Evolutionary conservation across 2,113 vertebrate genomes (phyloP), one percentile per base, ranked within the genome.

Genomic region (Ptyas mucosa): DNA sequence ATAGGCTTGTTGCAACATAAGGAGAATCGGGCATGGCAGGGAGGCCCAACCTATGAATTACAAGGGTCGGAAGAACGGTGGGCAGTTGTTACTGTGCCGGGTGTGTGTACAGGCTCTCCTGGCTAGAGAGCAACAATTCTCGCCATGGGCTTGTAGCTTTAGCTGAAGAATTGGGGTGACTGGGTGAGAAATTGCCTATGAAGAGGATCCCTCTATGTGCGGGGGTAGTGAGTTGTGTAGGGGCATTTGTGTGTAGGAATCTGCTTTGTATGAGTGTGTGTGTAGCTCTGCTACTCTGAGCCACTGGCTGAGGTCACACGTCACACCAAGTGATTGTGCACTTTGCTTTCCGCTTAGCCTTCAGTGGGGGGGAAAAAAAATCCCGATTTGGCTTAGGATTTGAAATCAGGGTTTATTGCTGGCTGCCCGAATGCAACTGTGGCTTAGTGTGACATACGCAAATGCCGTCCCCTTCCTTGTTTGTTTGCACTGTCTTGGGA

Each of bases 111-210:
- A 0, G 7, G 64, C 64, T 75, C 29, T 57, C 64, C 29, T 2
- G 5, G 14, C 6, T 75, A 6, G 64, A 75, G 2, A 75, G n/a
- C 29, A 75, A 15, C 14, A 18, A 34, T 75, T 75, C n/a, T 75
- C 3, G 57, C 43, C 0, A 0, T 0, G 1, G 1, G 11, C 58
- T 91, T 1, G 2, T 81, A 91, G 51, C 53, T 34, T 81, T 34
- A 14, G 10, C 52, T 53, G 12, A 18, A 49, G 26, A 8, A 87
- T n/a, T 87, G 24, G 86, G 29, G 64, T 8, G 14, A 18, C 64
- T 75, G 64, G n/a, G 64, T 75, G n/a, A 75, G 5, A 34, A 75
- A 75, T 34, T n/a, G 12, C 51, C 9, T 52, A 10, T 49, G 85
- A 9, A 9, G 46, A 8, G 11, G 21, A 14, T 14, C 26, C 11